A percentile compares a stretch with the other conserved stretches of the same genome.
Conservation (phyloP, 2,888 invertebrate genomes). For the Bembecia ichneumoniformis region DNA sequence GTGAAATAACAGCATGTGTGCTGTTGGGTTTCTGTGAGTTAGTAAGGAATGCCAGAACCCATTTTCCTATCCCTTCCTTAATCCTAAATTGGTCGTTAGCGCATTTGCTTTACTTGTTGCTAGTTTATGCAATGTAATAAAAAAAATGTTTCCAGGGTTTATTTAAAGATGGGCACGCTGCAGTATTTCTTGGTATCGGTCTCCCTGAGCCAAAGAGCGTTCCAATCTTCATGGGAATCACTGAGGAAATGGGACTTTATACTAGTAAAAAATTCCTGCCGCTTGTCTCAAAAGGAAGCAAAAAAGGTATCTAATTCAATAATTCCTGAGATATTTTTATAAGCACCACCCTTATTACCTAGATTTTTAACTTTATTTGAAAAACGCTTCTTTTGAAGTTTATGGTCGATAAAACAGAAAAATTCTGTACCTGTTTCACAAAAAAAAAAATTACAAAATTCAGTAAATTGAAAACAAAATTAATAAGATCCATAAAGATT, state of each 20-base stretch:
- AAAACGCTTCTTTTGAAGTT: too few species aligned
- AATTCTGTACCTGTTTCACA: too few species aligned
- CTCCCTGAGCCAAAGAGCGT: conserved; percentile 90
- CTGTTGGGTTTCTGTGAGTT: too few species aligned
- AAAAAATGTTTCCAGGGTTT: conserved; percentile 64
- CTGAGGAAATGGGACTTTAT: conserved; percentile 87
- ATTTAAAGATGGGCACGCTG: conserved; percentile 77
- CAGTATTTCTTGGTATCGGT: conserved; percentile 90
- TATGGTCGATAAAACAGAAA: too few species aligned
- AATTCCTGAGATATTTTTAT: not conserved
- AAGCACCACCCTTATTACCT: too few species aligned
- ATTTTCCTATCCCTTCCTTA: not conserved
- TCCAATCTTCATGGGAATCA: conserved; percentile 82
- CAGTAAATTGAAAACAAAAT: too few species aligned
- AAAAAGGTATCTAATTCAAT: conserved; percentile 74
- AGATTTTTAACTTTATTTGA: too few species aligned
- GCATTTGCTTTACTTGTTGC: not conserved
- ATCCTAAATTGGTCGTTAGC: not conserved
- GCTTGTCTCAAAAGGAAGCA: conserved; percentile 88
- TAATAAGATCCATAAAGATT: not conserved
- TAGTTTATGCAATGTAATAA: not conserved
- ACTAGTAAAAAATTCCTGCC: conserved; percentile 97
- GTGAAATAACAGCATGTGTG: too few species aligned
- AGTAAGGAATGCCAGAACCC: not conserved
- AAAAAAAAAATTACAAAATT: too few species aligned